These are phyloP conservation scores for Oeneis ivallda DNA, from an alignment of 2,888 invertebrate species.

Conservation along the genomic window DNA sequence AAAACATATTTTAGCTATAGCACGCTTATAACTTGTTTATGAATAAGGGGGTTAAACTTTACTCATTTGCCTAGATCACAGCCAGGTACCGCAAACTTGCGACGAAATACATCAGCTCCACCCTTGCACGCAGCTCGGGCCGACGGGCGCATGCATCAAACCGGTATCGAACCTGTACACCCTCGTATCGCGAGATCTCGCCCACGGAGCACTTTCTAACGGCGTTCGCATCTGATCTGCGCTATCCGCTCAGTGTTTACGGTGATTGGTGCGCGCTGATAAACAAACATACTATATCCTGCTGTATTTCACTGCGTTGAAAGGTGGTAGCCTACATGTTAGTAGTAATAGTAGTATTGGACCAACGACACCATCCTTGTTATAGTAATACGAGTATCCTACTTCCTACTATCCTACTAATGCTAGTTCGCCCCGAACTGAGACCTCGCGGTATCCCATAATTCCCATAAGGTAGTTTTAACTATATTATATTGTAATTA, in stretches of 20 bases:
- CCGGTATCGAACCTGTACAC: constrained; percentile 2
- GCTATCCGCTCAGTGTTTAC: constrained; percentile 1
- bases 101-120: not conserved
- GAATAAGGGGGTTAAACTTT: no score
- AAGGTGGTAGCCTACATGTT: not conserved
- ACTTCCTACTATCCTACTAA: not conserved
- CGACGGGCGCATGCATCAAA: not conserved
- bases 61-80: no score
- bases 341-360: not conserved
- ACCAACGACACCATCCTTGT: no score
- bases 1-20: no score
- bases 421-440: no score
- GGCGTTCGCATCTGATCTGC: not conserved
- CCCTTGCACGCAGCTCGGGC: not conserved
- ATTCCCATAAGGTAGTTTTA: no score
- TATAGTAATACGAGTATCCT: no score
- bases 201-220: not conserved
- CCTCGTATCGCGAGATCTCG: not conserved
- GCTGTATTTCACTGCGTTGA: not conserved
- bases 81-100: not conserved
- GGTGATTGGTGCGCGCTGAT: not conserved
- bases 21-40: no score
- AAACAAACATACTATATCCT: not conserved
- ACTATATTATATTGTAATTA: no score
- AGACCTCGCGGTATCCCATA: no score